Base-by-base conservation (phyloP, 2,888 invertebrate genomes). In the Amaurobius ferox region DNA sequence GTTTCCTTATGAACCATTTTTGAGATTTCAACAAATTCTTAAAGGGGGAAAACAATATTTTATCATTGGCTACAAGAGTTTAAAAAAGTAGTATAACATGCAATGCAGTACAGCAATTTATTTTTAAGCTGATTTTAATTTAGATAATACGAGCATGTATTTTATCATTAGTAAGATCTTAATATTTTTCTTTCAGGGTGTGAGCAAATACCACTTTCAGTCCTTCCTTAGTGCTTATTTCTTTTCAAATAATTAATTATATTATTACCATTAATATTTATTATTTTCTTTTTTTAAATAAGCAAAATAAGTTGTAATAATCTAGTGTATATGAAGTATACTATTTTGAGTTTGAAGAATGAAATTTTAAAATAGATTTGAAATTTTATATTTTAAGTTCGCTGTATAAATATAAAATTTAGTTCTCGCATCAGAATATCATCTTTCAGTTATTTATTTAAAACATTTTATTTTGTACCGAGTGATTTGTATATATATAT, bases 401-500 rank as follows among this genome's bases (percentile, higher is more conserved):
- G 16, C 44, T 7, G 44, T 16, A 16, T 5, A 44, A 44, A 16
- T 9, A 0, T 11, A 29, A 29, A 64, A n/a, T 9, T 3, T 29
- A 13, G 16, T 13, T 64, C 11, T 61, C 13, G 19, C 26, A 23
- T 23, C 19, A 23, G 66, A 74, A 62, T 70, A 67, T 81, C 81
- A 81, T 76, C 68, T 68, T 74, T 81, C 44, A 64, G 30, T 81
- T 70, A 81, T 81, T 81, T 81, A 81, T 81, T 81, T 19, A 62
- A 76, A 55, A 76, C 68, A 48, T 28, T 73, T 35, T 79, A 67
- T 79, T 48, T 39, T 73, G 68, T 74, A 67, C 83, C 83, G 35
- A 83, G 83, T 83, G 83, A 83, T 83, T 77, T 83, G 83, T 83
- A 77, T 29, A 83, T 83, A 83, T 55, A 23, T 74, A 29, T 66